Evolutionary conservation across 2,888 invertebrate genomes (phyloP).

Genomic region (Strigamia maritima): DNA sequence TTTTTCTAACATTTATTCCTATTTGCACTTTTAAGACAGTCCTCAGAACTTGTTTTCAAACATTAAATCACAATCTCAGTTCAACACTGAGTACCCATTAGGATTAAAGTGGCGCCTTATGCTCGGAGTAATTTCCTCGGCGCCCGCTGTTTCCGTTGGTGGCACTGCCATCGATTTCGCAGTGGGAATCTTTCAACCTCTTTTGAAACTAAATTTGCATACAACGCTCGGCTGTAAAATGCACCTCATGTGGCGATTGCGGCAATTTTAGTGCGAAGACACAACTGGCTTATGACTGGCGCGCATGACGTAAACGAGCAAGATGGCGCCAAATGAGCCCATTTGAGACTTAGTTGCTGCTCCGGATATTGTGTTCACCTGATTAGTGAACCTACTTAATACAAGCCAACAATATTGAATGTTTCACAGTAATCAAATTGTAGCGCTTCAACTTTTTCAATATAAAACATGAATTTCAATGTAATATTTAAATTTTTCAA

Average conservation of each 20-base stretch:
- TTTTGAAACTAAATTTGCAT: constrained; percentile 3
- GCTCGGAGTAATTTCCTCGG: not conserved
- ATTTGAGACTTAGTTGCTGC: constrained; percentile 15
- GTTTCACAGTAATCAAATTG: constrained; percentile 1
- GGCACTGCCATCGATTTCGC: constrained; percentile 19
- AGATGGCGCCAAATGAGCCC: constrained; percentile 17
- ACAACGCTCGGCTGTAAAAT: constrained; percentile 11
- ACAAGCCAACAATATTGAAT: not conserved
- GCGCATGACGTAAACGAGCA: constrained; percentile 21
- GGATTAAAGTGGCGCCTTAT: constrained; percentile 1
- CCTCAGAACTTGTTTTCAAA: not conserved
- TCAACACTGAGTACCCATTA: constrained; percentile 15
- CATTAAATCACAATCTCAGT: not conserved
- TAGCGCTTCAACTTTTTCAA: not conserved
- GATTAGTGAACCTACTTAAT: not conserved
- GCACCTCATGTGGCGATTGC: constrained; percentile 16
- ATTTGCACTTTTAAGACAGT: not conserved
- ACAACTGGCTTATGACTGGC: constrained; percentile 23
- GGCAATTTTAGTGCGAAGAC: constrained; percentile 6
- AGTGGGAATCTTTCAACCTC: not conserved
- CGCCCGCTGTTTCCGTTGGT: constrained; percentile 15
- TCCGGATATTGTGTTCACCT: constrained; percentile 20
- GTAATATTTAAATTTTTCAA: too few species aligned
- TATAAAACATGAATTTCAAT: constrained; percentile 10
- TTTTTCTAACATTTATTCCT: not conserved